Evolutionary conservation across 2,113 vertebrate genomes (phyloP).

Genomic region (Anhinga anhinga): DNA sequence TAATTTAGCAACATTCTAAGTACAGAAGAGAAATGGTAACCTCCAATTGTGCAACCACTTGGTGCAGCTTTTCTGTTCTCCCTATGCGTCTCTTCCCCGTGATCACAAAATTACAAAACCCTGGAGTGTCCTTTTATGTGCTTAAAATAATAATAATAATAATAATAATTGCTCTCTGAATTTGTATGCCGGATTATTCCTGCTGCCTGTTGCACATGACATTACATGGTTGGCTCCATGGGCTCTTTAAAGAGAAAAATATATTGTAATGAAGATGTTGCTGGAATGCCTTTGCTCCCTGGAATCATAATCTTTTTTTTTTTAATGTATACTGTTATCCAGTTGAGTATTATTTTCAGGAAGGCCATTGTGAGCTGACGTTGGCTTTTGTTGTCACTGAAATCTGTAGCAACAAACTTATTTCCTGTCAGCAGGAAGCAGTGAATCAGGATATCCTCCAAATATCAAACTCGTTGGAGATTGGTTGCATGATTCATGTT

Average conservation of each 20-base stretch:
- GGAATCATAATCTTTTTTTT: background rate
- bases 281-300: background rate
- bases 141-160: slow-evolving; percentile 13
- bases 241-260: background rate
- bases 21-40: background rate
- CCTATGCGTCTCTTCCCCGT: background rate
- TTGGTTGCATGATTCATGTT: slow-evolving; percentile 32
- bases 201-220: background rate
- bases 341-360: background rate
- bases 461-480: background rate
- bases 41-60: background rate
- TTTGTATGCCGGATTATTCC: background rate
- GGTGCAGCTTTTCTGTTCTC: background rate
- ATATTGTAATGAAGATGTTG: background rate
- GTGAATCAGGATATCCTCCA: slow-evolving; percentile 68
- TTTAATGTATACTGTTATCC: background rate
- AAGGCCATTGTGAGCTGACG: background rate
- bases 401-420: slow-evolving; percentile 55
- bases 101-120: background rate
- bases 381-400: slow-evolving; percentile 36
- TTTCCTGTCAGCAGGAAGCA: slow-evolving; percentile 28
- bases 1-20: background rate
- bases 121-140: background rate
- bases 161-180: background rate
- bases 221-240: background rate